Percentiles rank a stretch among this genome's conserved stretches.
Evolutionary conservation across 1,140 invertebrate genomes (phyloP).

Genomic region (Brachionus asplanchnoidis): DNA sequence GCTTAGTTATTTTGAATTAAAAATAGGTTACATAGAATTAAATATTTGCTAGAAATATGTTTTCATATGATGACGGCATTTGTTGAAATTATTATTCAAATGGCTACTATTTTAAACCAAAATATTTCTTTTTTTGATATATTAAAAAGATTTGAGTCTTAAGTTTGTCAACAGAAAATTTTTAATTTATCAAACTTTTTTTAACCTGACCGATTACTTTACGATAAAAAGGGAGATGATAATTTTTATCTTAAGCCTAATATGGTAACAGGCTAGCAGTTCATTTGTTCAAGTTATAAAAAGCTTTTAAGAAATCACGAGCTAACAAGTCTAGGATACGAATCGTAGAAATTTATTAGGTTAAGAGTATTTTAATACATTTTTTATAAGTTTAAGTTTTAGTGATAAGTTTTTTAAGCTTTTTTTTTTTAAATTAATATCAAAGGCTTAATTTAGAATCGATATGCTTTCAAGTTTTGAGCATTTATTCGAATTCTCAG

Average conservation of each 20-base stretch:
- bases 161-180: not conserved
- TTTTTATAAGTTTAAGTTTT: not conserved
- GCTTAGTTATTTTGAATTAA: not conserved
- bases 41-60: not conserved
- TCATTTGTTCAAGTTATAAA: not conserved
- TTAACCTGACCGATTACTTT: not conserved
- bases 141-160: not conserved
- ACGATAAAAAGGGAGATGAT: not conserved
- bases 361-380: slow-evolving; percentile 5
- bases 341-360: not conserved
- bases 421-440: not conserved
- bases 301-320: slow-evolving; percentile 1
- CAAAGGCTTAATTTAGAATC: not conserved
- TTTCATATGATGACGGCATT: not conserved
- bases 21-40: not conserved
- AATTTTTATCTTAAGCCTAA: not conserved
- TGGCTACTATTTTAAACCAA: not conserved
- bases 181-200: not conserved
- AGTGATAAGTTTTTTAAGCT: not conserved
- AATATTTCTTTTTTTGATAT: not conserved
- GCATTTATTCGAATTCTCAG: not conserved
- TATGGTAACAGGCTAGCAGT: not conserved
- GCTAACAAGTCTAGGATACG: not conserved
- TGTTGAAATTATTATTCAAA: not conserved
- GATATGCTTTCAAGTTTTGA: not conserved